A percentile compares a stretch with the other conserved stretches of the same genome.
phyloP scores from a whole-genome alignment of 2,113 vertebrate genomes.

The Bubo bubo region DNA sequence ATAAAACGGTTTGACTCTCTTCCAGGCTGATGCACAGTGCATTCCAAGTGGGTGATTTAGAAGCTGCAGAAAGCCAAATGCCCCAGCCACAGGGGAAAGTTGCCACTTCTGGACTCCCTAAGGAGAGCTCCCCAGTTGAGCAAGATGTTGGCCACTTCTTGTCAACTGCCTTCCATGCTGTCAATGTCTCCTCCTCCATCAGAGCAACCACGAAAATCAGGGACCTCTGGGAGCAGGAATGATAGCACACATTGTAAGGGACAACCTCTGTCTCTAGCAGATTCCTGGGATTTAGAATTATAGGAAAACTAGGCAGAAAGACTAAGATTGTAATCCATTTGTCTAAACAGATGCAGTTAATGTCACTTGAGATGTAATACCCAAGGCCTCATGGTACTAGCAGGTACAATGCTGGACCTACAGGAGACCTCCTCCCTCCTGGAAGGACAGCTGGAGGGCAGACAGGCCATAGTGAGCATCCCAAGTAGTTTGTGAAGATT shows the following conservation, averaged over 20 bases:
- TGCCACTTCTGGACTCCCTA: neutral
- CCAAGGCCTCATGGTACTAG: neutral
- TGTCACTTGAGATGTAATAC: neutral
- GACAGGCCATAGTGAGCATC: neutral
- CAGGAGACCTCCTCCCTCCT: neutral
- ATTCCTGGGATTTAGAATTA: neutral
- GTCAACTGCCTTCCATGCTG: neutral
- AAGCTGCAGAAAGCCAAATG: conserved; percentile 59
- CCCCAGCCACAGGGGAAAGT: conserved; percentile 32
- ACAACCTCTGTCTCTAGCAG: neutral
- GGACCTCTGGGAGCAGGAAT: neutral
- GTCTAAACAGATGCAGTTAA: neutral
- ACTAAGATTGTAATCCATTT: neutral
- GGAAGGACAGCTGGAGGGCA: neutral
- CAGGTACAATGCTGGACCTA: neutral
- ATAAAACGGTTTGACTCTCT: conserved; percentile 66
- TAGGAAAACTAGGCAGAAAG: neutral
- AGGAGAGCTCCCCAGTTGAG: neutral
- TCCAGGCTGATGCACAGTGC: conserved; percentile 61
- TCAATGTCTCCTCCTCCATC: neutral
- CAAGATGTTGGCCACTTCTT: neutral
- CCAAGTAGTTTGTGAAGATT: neutral
- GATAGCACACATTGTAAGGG: neutral
- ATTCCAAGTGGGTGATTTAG: conserved; percentile 67
- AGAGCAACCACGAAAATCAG: neutral